Evolutionary conservation across 37 sponge, comb jelly and placozoan species (phyloP).

Genomic region (Hormiphora californensis): DNA sequence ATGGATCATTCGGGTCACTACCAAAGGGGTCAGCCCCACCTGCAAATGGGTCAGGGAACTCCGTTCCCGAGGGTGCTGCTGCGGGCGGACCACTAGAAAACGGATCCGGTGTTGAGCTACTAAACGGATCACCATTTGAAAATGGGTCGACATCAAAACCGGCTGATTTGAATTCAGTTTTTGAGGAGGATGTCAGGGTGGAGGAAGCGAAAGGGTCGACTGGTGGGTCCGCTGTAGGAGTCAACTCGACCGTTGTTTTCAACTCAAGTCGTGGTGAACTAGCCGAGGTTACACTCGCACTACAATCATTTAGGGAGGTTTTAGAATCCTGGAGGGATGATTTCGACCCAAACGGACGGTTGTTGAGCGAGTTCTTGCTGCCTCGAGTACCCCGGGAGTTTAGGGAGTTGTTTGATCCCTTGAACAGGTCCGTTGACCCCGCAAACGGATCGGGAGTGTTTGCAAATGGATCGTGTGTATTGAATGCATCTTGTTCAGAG

Average conservation of each 20-base stretch:
- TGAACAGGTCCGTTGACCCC: slow-evolving; percentile 22
- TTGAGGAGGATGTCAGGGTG: too few species aligned
- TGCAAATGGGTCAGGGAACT: too few species aligned
- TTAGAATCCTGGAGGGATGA: background rate
- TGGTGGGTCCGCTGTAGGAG: background rate
- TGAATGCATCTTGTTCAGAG: slow-evolving; percentile 10
- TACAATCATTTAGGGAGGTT: background rate
- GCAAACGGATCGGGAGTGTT: slow-evolving; percentile 46
- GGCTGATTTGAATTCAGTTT: too few species aligned
- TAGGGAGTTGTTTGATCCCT: background rate
- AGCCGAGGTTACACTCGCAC: background rate
- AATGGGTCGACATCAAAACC: background rate
- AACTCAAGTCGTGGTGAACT: background rate
- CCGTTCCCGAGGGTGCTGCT: too few species aligned
- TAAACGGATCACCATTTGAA: background rate
- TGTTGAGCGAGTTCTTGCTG: slow-evolving; percentile 29
- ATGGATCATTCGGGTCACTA: background rate
- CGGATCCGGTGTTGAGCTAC: background rate
- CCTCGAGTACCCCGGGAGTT: background rate
- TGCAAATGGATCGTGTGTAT: slow-evolving; percentile 11
- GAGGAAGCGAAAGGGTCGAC: background rate
- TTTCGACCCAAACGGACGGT: background rate
- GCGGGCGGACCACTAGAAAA: background rate
- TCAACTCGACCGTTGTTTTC: background rate
- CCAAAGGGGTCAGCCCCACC: background rate